phyloP scores from a whole-genome alignment of 2,888 invertebrate species.

The Hirudinaria manillensis region DNA sequence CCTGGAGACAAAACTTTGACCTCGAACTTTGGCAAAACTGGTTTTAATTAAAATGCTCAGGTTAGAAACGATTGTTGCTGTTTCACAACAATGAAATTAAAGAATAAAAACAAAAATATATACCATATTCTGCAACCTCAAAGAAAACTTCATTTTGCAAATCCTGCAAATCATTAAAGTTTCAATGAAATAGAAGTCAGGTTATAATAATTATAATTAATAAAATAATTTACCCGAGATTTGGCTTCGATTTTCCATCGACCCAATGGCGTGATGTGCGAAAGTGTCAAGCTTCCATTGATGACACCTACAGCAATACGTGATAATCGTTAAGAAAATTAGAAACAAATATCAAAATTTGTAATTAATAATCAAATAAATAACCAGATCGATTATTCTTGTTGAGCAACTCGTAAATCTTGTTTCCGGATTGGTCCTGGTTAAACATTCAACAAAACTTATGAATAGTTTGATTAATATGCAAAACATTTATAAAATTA shows the following conservation, averaged over 20 bases:
- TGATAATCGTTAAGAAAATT: too few relatives aligned
- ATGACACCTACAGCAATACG: constrained; percentile 18
- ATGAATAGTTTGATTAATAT: too few relatives aligned
- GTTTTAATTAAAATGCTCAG: too few relatives aligned
- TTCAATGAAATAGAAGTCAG: too few relatives aligned
- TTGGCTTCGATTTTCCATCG: constrained; percentile 28
- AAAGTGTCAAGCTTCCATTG: constrained; percentile 15
- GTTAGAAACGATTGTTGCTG: too few relatives aligned
- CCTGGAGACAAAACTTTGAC: constrained; percentile 19
- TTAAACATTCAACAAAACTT: too few relatives aligned
- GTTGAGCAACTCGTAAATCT: neutral
- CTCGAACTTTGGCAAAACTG: constrained; percentile 33
- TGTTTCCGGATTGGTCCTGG: neutral
- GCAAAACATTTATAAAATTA: too few relatives aligned
- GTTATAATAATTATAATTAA: too few relatives aligned
- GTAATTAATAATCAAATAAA: too few relatives aligned
- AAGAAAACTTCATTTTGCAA: neutral
- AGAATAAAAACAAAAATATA: neutral
- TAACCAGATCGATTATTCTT: neutral
- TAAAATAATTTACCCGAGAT: neutral
- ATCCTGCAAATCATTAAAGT: neutral
- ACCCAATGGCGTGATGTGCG: constrained; percentile 27
- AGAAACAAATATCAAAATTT: too few relatives aligned
- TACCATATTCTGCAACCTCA: constrained; percentile 31
- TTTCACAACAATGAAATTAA: too few relatives aligned